phyloP scores from a whole-genome alignment of 2,888 invertebrate species.

The Clostera curtula region DNA sequence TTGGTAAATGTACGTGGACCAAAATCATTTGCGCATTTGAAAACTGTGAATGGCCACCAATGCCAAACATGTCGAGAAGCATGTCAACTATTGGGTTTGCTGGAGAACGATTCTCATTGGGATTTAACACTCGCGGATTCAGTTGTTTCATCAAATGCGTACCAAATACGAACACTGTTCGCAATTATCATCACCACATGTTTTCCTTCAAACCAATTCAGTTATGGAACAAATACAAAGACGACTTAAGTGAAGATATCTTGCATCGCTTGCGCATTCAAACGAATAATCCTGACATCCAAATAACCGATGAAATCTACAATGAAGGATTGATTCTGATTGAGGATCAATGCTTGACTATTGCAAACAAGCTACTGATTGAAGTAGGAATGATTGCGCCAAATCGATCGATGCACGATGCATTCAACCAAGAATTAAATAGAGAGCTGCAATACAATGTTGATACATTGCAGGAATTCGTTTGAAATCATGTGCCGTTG shows the following conservation, averaged over 20 bases:
- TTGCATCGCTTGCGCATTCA: conserved; percentile 5
- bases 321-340: conserved; percentile 19
- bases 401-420: conserved; percentile 12
- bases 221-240: conserved; percentile 9
- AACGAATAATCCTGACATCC: conserved; percentile 8
- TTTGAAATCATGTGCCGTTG: conserved; percentile 15
- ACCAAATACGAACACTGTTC: conserved; percentile 4
- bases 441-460: conserved; percentile 14
- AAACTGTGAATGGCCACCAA: conserved; percentile 8
- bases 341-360: conserved; percentile 18
- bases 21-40: conserved; percentile 14
- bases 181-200: conserved; percentile 10
- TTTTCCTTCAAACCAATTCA: conserved; percentile 6
- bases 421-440: conserved; percentile 18
- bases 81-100: background rate
- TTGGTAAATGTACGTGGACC: conserved; percentile 23
- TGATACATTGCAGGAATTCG: conserved; percentile 15
- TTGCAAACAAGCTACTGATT: conserved; percentile 18
- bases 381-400: conserved; percentile 14
- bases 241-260: conserved; percentile 8
- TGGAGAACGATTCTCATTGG: background rate
- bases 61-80: conserved; percentile 5
- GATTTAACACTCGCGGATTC: background rate
- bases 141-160: background rate
- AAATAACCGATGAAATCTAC: conserved; percentile 16